These are phyloP conservation scores for Potorous gilbertii DNA, from an alignment of 2,797 vertebrate species.

Conservation along the genomic window DNA sequence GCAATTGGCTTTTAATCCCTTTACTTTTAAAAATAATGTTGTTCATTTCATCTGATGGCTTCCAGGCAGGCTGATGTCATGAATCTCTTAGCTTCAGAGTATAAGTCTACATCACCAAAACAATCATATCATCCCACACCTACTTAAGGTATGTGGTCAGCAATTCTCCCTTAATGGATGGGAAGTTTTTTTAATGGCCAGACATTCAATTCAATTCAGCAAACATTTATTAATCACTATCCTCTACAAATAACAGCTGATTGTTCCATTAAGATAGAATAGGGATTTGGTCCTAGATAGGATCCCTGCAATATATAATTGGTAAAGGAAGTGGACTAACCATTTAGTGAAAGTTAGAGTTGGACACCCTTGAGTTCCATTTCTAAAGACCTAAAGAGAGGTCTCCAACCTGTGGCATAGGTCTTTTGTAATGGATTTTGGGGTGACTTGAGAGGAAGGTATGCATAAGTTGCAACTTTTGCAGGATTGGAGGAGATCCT, in stretches of 20 bases:
- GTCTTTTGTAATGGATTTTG: background rate
- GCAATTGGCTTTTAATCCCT: constrained; percentile 78
- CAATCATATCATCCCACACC: background rate
- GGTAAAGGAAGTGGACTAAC: background rate
- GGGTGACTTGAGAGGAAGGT: background rate
- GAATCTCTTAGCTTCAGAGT: background rate
- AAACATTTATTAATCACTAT: background rate
- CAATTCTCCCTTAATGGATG: background rate
- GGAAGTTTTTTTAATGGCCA: background rate
- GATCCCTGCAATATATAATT: background rate
- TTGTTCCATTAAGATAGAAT: background rate
- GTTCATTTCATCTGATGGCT: constrained; percentile 51
- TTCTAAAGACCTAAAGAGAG: background rate
- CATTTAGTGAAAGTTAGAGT: background rate
- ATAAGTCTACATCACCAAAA: constrained; percentile 19
- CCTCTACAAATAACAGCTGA: background rate
- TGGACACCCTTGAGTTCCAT: background rate
- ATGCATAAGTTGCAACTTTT: background rate
- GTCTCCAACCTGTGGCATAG: background rate
- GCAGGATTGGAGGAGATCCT: background rate
- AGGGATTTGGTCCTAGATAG: background rate
- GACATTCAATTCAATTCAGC: background rate
- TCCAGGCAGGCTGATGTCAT: constrained; percentile 1
- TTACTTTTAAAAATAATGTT: constrained; percentile 78
- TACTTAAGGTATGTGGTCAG: background rate